phyloP scores from a whole-genome alignment of 2,888 invertebrate species.

The Ferdinandea cuprea region DNA sequence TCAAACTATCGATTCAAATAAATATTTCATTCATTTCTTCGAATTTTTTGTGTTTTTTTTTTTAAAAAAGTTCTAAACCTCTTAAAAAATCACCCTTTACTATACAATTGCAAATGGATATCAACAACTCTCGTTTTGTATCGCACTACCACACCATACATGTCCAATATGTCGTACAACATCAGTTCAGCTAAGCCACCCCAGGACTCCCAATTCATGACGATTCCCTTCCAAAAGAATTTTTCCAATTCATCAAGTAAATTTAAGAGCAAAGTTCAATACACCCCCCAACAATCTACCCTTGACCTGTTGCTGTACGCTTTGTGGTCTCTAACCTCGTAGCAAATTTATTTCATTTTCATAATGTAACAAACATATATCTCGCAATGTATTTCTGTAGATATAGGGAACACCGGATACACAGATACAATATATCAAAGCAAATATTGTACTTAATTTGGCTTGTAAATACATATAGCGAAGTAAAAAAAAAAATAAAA shows the following conservation, averaged over 20 bases:
- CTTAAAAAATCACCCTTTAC: no score
- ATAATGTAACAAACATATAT: conserved; percentile 12
- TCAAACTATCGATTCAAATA: no score
- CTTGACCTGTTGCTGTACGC: conserved; percentile 10
- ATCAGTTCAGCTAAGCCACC: neutral
- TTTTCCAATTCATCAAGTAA: conserved; percentile 16
- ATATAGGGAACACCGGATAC: conserved; percentile 2
- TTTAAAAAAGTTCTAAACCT: no score
- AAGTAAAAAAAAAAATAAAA: no score
- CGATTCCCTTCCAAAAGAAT: no score
- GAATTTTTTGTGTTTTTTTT: no score
- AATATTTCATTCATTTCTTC: no score
- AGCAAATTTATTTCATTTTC: conserved; percentile 6
- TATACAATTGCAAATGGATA: no score
- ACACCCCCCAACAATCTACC: neutral
- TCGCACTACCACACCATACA: no score
- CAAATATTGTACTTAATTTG: conserved; percentile 42
- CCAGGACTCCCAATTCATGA: neutral
- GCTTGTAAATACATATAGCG: no score
- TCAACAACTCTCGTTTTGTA: no score
- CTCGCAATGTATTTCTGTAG: no score
- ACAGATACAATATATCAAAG: conserved; percentile 23
- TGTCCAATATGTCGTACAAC: neutral
- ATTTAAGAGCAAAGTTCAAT: conserved; percentile 16
- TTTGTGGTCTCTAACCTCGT: neutral